phyloP scores from a whole-genome alignment of 2,113 vertebrate species.

The Gila orcuttii region DNA sequence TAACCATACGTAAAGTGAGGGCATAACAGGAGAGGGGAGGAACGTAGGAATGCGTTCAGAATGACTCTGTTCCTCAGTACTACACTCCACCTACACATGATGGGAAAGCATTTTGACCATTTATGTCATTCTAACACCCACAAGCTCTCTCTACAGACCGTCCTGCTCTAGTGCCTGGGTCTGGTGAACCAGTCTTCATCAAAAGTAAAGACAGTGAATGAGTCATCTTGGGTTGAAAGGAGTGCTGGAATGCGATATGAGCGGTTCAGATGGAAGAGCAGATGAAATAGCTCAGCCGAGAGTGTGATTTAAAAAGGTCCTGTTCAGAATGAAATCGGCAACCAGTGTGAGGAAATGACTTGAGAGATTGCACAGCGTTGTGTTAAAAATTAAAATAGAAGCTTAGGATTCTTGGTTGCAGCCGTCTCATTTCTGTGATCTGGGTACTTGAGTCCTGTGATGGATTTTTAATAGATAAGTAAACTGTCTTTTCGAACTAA shows the following conservation, averaged over 20 bases:
- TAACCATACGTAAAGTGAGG: not conserved
- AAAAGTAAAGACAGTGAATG: constrained; percentile 33
- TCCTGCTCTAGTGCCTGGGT: not conserved
- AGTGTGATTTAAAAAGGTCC: constrained; percentile 49
- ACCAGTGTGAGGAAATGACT: constrained; percentile 48
- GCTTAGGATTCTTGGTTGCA: constrained; percentile 28
- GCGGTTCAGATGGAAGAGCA: constrained; percentile 51
- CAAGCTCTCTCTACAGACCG: constrained; percentile 20
- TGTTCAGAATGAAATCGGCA: constrained; percentile 47
- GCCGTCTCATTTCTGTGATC: constrained; percentile 48
- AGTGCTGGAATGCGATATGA: constrained; percentile 42
- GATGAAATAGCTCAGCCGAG: constrained; percentile 53
- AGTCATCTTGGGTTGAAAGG: constrained; percentile 40
- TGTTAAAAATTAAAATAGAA: constrained; percentile 45
- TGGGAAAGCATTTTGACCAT: constrained; percentile 45
- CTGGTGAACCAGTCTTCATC: constrained; percentile 37
- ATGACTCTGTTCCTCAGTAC: constrained; percentile 46
- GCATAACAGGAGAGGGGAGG: constrained; percentile 14
- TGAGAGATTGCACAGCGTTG: constrained; percentile 50
- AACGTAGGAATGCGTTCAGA: constrained; percentile 41
- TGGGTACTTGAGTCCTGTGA: not conserved
- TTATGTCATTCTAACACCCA: constrained; percentile 41
- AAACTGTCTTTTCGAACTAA: too few species aligned
- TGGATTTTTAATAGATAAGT: too few species aligned
- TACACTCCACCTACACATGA: constrained; percentile 41